Evolutionary conservation across 2,888 invertebrate species (phyloP), one percentile per base, ranked within the genome.

Genomic region (Spisula subtruncata): DNA sequence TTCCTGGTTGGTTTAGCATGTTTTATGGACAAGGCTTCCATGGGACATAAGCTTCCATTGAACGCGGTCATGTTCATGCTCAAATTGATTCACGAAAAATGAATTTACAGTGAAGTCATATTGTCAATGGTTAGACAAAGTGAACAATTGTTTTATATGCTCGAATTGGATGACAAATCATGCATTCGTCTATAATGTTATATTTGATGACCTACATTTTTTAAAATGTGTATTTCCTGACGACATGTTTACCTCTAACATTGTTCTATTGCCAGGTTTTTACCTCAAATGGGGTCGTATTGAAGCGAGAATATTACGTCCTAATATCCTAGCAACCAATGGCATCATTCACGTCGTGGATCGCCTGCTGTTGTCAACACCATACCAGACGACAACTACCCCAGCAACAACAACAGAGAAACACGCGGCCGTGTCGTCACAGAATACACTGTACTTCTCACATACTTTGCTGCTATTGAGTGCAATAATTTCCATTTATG

Each of bases 261-360:
- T 4, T 66, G 10, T 66, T 66, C 25, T 25, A 10, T n/a, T 66
- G 0, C 46, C 93, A 95, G 95, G 92, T 54, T 88, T 94, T 12
- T 94, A 92, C 83, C 87, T 95, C 16, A 90, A 89, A 51, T 95
- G 95, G 94, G 89, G 90, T 32, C 91, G 89, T 29, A 90, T 95
- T 25, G 91, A 93, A 83, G 93, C 95, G 10, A 92, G 91, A 84
- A 90, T 95, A 12, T 90, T 93, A 12, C 92, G 93, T 56, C 88
- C 92, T n/a, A 94, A 95, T 89, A 93, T 95, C 81, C 90, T 94
- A 25, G 94, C 95, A 18, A 93, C 93, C 32, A 95, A 95, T 90
- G 95, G 95, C 20, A 93, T 95, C n/a, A 95, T 95, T 41, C 95
- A 95, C 85, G 92, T 95, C 16, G 88, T 95, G 18, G 94, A 94